Evolutionary conservation across 2,797 vertebrate species (phyloP), one percentile per base, ranked within the genome.

Genomic region (Myotis daubentonii): DNA sequence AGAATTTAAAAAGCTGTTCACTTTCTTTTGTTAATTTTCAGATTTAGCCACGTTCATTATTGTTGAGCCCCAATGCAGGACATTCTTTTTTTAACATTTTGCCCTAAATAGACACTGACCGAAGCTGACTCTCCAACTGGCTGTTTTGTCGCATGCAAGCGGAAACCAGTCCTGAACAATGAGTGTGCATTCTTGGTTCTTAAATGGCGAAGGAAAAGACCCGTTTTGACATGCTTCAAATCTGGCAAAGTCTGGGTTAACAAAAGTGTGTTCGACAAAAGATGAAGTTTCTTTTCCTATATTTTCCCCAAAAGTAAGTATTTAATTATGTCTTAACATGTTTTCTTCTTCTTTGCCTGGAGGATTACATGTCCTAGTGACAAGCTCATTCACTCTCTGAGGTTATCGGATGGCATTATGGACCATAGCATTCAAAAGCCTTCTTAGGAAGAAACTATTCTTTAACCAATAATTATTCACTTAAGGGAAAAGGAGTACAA

Each of bases 61-160:
- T 99, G 99, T 99, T 98, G 98, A 96, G 98, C 97, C 99, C 99
- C 99, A 99, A 99, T 99, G 99, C 99, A 99, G 98, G 99, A 99
- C 99, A 99, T 99, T 99, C 99, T 99, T 99, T 99, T 99, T 99
- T 99, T 99, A 99, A 99, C 99, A 99, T 99, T 98, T 99, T 99
- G 99, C 99, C 99, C 99, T 99, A 98, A 99, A 99, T 99, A 99
- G 99, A 99, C 99, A 99, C 99, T 99, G 99, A 99, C 99, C 98
- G 98, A 98, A 98, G 99, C 99, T 99, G 99, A 99, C 99, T 99
- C 99, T 99, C 99, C 99, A 99, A 98, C 99, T 99, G 98, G 98
- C 99, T 99, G 98, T 99, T 99, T 98, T 98, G 98, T 99, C 98
- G 97, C 96, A 96, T 41, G 93, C 97, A 97, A 98, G 98, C 98